Percentiles rank a stretch among this genome's conserved stretches.
phyloP scores from a whole-genome alignment of 35 echinoderm and acorn worm species.

The Ophioderma brevispina region DNA sequence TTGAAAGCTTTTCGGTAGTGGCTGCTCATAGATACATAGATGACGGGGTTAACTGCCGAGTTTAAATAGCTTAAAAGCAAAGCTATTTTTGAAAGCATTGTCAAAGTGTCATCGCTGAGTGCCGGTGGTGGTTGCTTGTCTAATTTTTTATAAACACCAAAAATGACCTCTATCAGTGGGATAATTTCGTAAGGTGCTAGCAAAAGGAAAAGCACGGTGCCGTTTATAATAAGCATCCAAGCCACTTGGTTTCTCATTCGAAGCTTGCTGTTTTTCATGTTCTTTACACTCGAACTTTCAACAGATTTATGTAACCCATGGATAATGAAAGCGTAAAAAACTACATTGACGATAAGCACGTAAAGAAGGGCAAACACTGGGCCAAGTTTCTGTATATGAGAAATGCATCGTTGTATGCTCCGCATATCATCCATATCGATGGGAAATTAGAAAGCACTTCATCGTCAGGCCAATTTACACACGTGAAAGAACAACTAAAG shows the following conservation, averaged over 20 bases:
- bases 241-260: constrained; percentile 68
- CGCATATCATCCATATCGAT: not conserved
- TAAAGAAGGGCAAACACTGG: constrained; percentile 15
- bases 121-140: not conserved
- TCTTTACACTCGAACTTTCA: not conserved
- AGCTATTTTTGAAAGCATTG: not conserved
- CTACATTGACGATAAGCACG: constrained; percentile 5
- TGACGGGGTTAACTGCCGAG: constrained; percentile 23
- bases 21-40: not conserved
- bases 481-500: not conserved
- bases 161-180: not conserved
- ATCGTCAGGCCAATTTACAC: not conserved
- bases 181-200: not conserved
- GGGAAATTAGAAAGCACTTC: not conserved
- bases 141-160: not conserved
- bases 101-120: not conserved
- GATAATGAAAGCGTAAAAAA: constrained; percentile 48
- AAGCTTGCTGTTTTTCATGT: constrained; percentile 35
- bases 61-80: constrained; percentile 12
- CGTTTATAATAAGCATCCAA: constrained; percentile 71
- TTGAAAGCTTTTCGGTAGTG: constrained; percentile 17
- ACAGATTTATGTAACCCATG: constrained; percentile 26
- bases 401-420: not conserved
- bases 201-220: constrained; percentile 12
- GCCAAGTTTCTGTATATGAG: not conserved